Evolutionary conservation across 2,888 invertebrate species (phyloP).

Genomic region (Anoncus sp.): DNA sequence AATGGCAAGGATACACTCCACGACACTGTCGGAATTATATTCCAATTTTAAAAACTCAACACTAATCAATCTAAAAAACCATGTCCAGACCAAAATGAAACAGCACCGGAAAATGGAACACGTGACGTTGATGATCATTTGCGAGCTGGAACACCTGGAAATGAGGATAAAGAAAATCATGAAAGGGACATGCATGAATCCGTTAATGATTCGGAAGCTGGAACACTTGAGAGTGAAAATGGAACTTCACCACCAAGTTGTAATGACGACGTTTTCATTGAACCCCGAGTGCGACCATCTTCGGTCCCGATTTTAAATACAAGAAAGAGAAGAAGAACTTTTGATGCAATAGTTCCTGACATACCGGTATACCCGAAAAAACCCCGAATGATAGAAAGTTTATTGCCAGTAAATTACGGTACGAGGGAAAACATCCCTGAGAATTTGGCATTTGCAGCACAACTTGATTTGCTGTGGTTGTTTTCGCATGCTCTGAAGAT

Average conservation of each 20-base stretch:
- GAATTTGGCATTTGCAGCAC: no score
- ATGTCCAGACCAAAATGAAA: background rate
- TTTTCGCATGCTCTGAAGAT: no score
- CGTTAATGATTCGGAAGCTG: constrained; percentile 1
- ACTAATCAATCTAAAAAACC: constrained; percentile 61
- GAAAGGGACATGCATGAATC: background rate
- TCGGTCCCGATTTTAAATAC: no score
- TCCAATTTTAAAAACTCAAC: constrained; percentile 58
- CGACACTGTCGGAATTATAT: constrained; percentile 58
- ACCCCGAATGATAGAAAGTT: background rate
- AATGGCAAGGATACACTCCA: constrained; percentile 70
- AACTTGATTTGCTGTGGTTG: no score
- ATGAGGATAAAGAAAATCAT: constrained; percentile 1
- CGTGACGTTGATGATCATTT: constrained; percentile 1
- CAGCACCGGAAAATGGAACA: constrained; percentile 1
- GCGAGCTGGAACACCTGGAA: constrained; percentile 9
- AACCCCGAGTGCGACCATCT: background rate
- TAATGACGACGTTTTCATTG: constrained; percentile 1
- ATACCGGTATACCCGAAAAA: no score
- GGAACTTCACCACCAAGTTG: background rate
- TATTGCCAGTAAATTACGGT: no score
- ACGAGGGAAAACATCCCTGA: no score
- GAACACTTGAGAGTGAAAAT: background rate
- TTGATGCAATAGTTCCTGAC: no score
- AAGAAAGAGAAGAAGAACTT: no score